Percentiles rank a stretch among this genome's conserved stretches.
phyloP scores from a whole-genome alignment of 2,113 vertebrate species.

The Synchiropus splendidus region DNA sequence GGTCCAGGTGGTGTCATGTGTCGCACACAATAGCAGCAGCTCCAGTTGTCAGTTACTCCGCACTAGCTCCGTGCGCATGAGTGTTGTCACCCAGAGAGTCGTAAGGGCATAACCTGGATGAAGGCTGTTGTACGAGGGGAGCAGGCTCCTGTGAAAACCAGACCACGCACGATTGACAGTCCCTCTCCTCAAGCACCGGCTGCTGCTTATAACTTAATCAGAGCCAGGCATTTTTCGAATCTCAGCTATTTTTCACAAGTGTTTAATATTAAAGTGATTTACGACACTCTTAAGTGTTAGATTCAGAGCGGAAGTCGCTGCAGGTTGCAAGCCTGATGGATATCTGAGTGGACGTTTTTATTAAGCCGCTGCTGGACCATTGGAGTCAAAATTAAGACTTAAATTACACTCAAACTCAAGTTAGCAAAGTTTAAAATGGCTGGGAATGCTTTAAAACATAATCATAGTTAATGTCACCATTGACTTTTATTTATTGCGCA shows the following conservation, averaged over 20 bases:
- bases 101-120: slow-evolving; percentile 18
- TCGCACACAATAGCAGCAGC: slow-evolving; percentile 41
- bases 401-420: no score
- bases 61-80: slow-evolving; percentile 17
- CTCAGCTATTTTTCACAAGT: slow-evolving; percentile 31
- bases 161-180: slow-evolving; percentile 49
- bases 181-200: slow-evolving; percentile 36
- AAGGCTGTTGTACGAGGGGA: background rate
- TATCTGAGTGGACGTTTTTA: slow-evolving; percentile 62
- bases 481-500: no score
- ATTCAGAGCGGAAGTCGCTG: slow-evolving; percentile 53
- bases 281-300: slow-evolving; percentile 60
- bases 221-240: slow-evolving; percentile 51
- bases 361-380: slow-evolving; percentile 48
- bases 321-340: slow-evolving; percentile 52
- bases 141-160: slow-evolving; percentile 30
- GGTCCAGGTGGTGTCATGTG: no score
- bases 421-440: no score
- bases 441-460: no score
- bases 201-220: slow-evolving; percentile 57
- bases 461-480: no score
- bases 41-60: no score
- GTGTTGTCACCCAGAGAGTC: slow-evolving; percentile 11
- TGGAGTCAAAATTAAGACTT: no score
- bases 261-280: slow-evolving; percentile 61